Percentiles rank a stretch among this genome's conserved stretches.
phyloP scores from a whole-genome alignment of 2,797 vertebrate species.

The Phylloscopus collybita region DNA sequence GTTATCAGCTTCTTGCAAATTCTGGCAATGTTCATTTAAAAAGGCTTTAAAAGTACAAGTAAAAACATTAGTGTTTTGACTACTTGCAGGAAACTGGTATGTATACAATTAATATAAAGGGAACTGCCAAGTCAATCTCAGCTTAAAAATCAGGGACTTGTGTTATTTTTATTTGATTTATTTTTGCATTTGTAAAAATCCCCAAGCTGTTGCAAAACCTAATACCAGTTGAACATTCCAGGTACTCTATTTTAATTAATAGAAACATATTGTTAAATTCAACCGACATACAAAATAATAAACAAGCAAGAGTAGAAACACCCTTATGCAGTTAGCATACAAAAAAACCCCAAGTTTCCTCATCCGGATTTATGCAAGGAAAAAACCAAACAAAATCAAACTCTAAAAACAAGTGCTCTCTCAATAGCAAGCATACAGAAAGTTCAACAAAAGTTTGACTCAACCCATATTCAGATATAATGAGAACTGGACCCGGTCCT shows the following conservation, averaged over 20 bases:
- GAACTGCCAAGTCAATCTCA: slow-evolving; percentile 37
- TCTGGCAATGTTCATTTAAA: background rate
- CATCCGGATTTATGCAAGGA: background rate
- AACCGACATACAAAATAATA: background rate
- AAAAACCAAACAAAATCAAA: slow-evolving; percentile 3
- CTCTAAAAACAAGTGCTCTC: background rate
- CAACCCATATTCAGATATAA: slow-evolving; percentile 2
- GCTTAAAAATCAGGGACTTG: background rate
- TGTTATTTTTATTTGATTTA: background rate
- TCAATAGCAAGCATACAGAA: slow-evolving; percentile 6
- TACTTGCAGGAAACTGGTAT: slow-evolving; percentile 24
- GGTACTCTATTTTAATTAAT: slow-evolving; percentile 27
- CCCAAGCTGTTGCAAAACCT: slow-evolving; percentile 1
- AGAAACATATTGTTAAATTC: background rate
- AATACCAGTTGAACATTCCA: background rate
- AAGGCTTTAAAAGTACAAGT: slow-evolving; percentile 32
- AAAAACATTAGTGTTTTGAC: slow-evolving; percentile 53
- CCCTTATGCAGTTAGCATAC: background rate
- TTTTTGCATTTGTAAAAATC: background rate
- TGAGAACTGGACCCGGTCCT: background rate
- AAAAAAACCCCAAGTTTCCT: background rate
- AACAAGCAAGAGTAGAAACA: background rate
- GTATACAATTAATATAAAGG: slow-evolving; percentile 35
- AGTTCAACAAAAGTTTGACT: slow-evolving; percentile 51
- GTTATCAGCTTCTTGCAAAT: slow-evolving; percentile 11